Evolutionary conservation across 2,113 vertebrate species (phyloP), one percentile per base, ranked within the genome.

Genomic region (Leucopsar rothschildi): DNA sequence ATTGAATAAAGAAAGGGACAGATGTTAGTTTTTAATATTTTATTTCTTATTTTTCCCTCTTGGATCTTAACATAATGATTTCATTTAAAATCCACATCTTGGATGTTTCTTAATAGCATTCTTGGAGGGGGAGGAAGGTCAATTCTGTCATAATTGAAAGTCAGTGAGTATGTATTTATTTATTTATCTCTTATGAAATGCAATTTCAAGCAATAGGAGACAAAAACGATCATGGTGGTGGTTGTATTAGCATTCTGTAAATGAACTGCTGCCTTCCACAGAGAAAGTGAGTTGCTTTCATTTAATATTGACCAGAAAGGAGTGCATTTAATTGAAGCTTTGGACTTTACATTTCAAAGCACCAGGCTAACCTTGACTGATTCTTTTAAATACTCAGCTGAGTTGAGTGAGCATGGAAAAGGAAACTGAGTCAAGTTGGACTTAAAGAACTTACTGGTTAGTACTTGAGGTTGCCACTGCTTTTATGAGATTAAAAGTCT

Each of bases 1-100:
- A 90, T 28, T 93, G 33, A 70, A 75, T 91, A 91, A 92, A 92
- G 84, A 87, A 88, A 85, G 47, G 91, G 86, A 85, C 91, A 97
- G 89, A 73, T 87, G 94, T 68, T 92, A 47, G 76, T 59, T 91
- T 87, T 94, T 63, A 75, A 88, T 96, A 50, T 82, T 91, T 69
- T 87, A 70, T 88, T 96, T 59, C 49, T 59, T 93, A 91, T 64
- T 72, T 77, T 73, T 52, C 86, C 82, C 83, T 65, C 44, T 78
- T 81, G 86, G 23, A 57, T 92, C 40, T 91, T 96, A 85, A 64
- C 15, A 11, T 83, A 73, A 82, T 80, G 68, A 80, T 96, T 96
- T 86, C 29, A 40, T 84, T 90, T 88, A 85, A 93, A 84, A 42
- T 16, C 27, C 91, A 52, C 39, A 63, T 76, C 86, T 95, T 77